Evolutionary conservation across 2,888 invertebrate species (phyloP).

Genomic region (Papilio elwesi): DNA sequence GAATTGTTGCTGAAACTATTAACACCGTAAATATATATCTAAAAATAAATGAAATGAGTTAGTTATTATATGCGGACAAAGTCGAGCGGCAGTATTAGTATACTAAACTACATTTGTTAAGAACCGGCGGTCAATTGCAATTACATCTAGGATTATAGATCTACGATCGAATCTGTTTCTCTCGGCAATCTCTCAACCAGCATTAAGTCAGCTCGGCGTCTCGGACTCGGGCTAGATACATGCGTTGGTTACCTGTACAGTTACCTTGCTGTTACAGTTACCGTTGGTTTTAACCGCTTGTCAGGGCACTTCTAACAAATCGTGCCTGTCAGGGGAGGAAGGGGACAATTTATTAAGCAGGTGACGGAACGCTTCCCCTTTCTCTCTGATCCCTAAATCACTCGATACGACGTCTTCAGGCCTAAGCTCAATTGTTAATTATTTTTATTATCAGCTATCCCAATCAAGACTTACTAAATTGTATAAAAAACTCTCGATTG

Average conservation of each 20-base stretch:
- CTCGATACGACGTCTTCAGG: not conserved
- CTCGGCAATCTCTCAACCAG: constrained; percentile 32
- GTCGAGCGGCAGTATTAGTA: too few species aligned
- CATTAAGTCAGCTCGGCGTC: constrained; percentile 7
- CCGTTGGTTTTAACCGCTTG: constrained; percentile 29
- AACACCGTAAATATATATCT: too few species aligned
- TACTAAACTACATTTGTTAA: too few species aligned
- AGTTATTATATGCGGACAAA: too few species aligned
- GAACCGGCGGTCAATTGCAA: not conserved
- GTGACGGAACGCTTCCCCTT: not conserved
- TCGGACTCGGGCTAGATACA: constrained; percentile 36
- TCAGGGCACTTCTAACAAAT: constrained; percentile 26
- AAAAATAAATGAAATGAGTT: too few species aligned
- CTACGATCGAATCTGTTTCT: not conserved
- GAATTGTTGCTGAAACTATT: too few species aligned
- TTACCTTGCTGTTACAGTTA: constrained; percentile 28
- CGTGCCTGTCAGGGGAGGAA: constrained; percentile 6
- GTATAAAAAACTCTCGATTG: too few species aligned
- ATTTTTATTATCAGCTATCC: too few species aligned
- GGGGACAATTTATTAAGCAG: constrained; percentile 12
- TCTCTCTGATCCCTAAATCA: not conserved
- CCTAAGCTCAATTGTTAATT: too few species aligned
- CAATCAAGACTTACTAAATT: too few species aligned
- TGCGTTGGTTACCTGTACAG: constrained; percentile 26
- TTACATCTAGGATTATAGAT: not conserved